These are phyloP conservation scores for Pleuronectes platessa DNA, from an alignment of 2,113 vertebrate genomes.

Conservation along the genomic window DNA sequence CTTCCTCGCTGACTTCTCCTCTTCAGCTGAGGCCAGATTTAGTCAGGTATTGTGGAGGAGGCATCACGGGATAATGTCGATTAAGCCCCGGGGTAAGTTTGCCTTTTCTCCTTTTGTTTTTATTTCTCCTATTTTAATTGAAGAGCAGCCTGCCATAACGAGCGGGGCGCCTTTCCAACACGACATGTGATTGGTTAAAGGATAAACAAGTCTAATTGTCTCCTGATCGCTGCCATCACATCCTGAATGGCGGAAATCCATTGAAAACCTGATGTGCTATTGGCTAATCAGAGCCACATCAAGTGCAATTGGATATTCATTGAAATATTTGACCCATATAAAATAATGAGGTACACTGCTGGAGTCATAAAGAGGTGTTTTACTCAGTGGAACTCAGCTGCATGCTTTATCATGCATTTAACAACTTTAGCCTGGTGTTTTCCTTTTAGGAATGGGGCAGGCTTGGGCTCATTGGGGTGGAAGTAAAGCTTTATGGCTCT, in stretches of 20 bases:
- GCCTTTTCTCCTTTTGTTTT: slow-evolving; percentile 30
- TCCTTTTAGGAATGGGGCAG: slow-evolving; percentile 35
- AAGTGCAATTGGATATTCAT: slow-evolving; percentile 34
- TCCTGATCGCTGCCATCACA: not conserved
- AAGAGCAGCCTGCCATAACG: slow-evolving; percentile 39
- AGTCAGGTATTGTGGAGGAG: slow-evolving; percentile 58
- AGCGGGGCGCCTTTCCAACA: slow-evolving; percentile 55
- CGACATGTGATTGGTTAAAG: slow-evolving; percentile 54
- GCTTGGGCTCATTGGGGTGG: slow-evolving; percentile 36
- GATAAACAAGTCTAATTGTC: slow-evolving; percentile 29
- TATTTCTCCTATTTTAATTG: slow-evolving; percentile 53
- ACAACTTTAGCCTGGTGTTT: slow-evolving; percentile 59
- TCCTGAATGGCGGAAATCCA: not conserved
- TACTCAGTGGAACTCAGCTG: slow-evolving; percentile 50
- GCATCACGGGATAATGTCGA: slow-evolving; percentile 50
- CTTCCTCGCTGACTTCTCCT: slow-evolving; percentile 31
- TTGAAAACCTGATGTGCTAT: not conserved
- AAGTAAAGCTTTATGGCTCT: slow-evolving; percentile 56
- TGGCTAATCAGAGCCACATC: slow-evolving; percentile 33
- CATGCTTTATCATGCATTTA: slow-evolving; percentile 59
- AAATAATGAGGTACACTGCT: slow-evolving; percentile 38
- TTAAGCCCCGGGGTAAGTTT: slow-evolving; percentile 59
- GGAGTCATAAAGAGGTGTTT: slow-evolving; percentile 45
- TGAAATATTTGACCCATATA: slow-evolving; percentile 55
- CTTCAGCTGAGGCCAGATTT: slow-evolving; percentile 58